Base-by-base conservation (phyloP, 2,797 vertebrate species). In the Discoglossus pictus region DNA sequence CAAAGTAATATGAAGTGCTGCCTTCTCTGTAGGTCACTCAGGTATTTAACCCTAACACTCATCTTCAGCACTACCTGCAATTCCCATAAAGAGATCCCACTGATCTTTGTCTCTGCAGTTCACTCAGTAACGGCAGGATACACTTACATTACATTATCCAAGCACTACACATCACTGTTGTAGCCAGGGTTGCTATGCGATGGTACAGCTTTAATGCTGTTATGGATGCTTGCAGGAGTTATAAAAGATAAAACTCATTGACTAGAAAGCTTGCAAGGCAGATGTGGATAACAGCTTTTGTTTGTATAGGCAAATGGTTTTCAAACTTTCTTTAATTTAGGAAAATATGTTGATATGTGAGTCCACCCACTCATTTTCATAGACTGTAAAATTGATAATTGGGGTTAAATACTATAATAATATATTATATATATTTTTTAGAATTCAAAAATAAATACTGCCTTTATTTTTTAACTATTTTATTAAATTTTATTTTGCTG, bases 11-110 rank as follows among this genome's bases (percentile, higher is more conserved):
- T 44, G 10, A 7, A 52, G 7, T 52, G 15, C 35, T 42, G 15
- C 42, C 34, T 39, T 20, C 24, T 53, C 42, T 35, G 52, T 15
- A 53, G 12, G 48, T 27, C 4, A 6, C 13, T 21, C 13, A 43
- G 43, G 40, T 15, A 53, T 7, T 50, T 13, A 50, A 50, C 46
- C 46, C 13, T 15, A 50, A 15, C 21, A 50, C 11, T 50, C 13
- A 15, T 13, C 23, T 13, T 5, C 46, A 27, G 13, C 12, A 15
- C 4, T n/a, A 8, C 23, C 13, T 13, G 12, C 8, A 8, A 50
- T 50, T 13, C 43, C 21, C 8, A 46, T 7, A 46, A 46, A 46
- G 8, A 36, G 6, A 18, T 6, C 43, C 43, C 43, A 18, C 16
- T 46, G 43, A 11, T 20, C 43, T 46, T 9, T 46, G 16, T 18